phyloP scores from a whole-genome alignment of 2,113 vertebrate genomes.

The Onychostoma macrolepis region DNA sequence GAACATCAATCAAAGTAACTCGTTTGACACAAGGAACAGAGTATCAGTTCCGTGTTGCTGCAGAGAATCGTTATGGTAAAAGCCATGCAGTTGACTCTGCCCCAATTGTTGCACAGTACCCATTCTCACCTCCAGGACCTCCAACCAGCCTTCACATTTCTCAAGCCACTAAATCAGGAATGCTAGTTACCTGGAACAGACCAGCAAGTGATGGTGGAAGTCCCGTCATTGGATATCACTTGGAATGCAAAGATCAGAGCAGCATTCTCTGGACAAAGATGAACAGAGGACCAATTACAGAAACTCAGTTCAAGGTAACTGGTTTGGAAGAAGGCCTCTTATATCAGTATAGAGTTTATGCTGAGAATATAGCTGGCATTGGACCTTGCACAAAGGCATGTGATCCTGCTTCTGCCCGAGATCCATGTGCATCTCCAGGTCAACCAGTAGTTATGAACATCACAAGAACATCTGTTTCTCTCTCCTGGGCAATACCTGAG shows the following conservation, averaged over 20 bases:
- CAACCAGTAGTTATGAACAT: constrained; percentile 94
- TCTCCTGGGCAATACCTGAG: constrained; percentile 91
- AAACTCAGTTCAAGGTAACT: constrained; percentile 92
- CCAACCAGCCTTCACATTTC: constrained; percentile 86
- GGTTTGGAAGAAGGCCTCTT: constrained; percentile 91
- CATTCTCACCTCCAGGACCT: constrained; percentile 90
- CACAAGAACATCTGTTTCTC: constrained; percentile 92
- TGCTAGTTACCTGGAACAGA: constrained; percentile 91
- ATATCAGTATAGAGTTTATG: constrained; percentile 95
- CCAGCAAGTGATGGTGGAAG: constrained; percentile 95
- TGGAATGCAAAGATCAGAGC: constrained; percentile 94
- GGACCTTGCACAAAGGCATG: constrained; percentile 91
- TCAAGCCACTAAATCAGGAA: constrained; percentile 89
- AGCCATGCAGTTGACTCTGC: constrained; percentile 84
- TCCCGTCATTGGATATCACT: constrained; percentile 89
- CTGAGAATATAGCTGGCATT: constrained; percentile 95
- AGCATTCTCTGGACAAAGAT: constrained; percentile 97
- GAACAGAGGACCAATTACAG: constrained; percentile 87
- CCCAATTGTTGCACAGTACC: constrained; percentile 89
- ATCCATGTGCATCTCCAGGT: constrained; percentile 92
- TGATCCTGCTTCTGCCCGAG: constrained; percentile 91
- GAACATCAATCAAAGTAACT: constrained; percentile 91
- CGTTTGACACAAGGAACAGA: constrained; percentile 89
- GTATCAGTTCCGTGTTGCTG: constrained; percentile 96
- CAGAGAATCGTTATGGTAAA: constrained; percentile 97